Conservation (phyloP, 2,113 vertebrate genomes). For the Arizona elegans region DNA sequence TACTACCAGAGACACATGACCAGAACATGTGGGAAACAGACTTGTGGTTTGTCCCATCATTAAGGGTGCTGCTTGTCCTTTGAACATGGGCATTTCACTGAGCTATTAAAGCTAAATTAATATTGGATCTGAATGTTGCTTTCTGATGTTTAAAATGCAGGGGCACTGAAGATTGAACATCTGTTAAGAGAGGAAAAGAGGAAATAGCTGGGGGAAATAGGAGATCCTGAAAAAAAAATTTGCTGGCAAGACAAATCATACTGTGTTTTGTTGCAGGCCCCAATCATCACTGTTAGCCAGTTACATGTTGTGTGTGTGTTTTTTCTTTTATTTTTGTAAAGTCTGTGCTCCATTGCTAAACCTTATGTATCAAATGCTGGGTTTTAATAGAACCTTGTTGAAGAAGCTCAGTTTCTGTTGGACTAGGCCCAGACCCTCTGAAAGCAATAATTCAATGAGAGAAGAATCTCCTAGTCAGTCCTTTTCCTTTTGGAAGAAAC, state of each 20-base stretch:
- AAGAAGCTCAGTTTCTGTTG: neutral
- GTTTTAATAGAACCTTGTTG: neutral
- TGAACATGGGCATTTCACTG: neutral
- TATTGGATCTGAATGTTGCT: neutral
- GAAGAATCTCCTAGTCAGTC: neutral
- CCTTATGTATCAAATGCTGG: neutral
- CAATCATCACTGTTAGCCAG: neutral
- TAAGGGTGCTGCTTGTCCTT: neutral
- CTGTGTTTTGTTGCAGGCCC: neutral
- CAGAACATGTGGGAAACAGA: neutral
- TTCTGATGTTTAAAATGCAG: neutral
- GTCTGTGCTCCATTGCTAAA: neutral
- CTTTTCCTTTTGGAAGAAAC: neutral
- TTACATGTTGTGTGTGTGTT: neutral
- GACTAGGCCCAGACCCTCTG: neutral
- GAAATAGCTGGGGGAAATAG: neutral
- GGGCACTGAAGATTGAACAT: neutral
- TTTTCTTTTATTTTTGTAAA: neutral
- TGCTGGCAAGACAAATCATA: neutral
- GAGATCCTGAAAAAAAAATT: neutral
- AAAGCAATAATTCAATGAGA: neutral
- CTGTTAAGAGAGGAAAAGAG: neutral
- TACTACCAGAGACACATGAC: neutral
- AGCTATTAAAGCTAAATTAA: neutral
- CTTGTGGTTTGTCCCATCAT: neutral